Base-by-base conservation (phyloP, 2,888 invertebrate species). In the Ophioninae sp. region DNA sequence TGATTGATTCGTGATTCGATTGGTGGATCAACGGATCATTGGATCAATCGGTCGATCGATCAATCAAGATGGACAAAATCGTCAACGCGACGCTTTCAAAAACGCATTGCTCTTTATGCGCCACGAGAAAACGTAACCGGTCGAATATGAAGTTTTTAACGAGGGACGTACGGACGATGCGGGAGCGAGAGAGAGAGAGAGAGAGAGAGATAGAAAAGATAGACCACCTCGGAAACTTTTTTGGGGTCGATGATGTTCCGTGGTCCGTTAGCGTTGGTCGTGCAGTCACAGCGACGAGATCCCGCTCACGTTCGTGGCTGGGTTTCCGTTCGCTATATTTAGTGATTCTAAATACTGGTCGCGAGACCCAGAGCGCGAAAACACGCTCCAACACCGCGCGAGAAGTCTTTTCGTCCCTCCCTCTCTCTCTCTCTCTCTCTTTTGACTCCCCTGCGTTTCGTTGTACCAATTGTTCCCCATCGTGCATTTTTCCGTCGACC, bases 291-390 rank as follows among this genome's bases (percentile, higher is more conserved):
- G 81, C 75, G 70, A 65, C 81, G 79, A 74, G 37, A 64, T 59
- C 70, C 82, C 78, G 57, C 39, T 67, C 85, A 64, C 57, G 86
- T 85, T 87, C 85, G 85, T 74, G 79, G 86, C 90, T 88, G 89
- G 89, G 90, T 90, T 91, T 89, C 84, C 89, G 87, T 89, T 88
- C 85, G 91, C 91, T 92, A 92, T 92, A 92, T 92, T 92, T 92
- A 92, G 92, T 89, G 88, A 87, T 88, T 88, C 88, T 87, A 89
- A 89, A 91, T 90, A 89, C 90, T 90, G 88, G 89, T 87, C 87
- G 83, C 87, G 84, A 86, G 84, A 85, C 87, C 82, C 84, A 85
- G 84, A 85, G 81, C 83, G 82, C 83, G 61, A 76, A 84, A 84
- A 76, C 77, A 74, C 84, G 81, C 83, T 86, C 86, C 78, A 39